A percentile compares a stretch with the other conserved stretches of the same genome.
phyloP scores from a whole-genome alignment of 2,113 vertebrate genomes.

The Nematolebias whitei region DNA sequence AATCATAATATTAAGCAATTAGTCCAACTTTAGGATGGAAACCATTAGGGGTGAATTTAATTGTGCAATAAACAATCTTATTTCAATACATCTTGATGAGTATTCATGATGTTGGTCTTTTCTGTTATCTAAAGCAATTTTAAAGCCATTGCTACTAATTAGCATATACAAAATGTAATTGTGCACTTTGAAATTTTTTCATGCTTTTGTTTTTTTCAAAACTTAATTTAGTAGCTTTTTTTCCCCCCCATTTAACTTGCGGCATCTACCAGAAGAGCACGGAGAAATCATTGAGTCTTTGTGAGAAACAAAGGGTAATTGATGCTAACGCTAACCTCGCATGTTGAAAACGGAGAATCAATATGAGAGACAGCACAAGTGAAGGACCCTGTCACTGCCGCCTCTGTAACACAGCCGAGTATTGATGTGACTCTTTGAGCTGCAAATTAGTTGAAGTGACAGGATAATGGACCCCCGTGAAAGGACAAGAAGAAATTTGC shows the following conservation, averaged over 20 bases:
- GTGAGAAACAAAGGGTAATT: constrained; percentile 65
- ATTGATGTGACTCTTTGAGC: constrained; percentile 72
- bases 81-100: background rate
- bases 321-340: constrained; percentile 55
- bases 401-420: constrained; percentile 48
- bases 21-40: background rate
- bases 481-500: constrained; percentile 39
- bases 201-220: background rate
- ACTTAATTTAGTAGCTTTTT: constrained; percentile 5
- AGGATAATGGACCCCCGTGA: constrained; percentile 60
- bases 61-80: background rate
- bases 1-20: too few species aligned
- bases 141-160: background rate
- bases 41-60: background rate
- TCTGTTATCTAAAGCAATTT: background rate
- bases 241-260: constrained; percentile 30
- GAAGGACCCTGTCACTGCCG: constrained; percentile 45
- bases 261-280: background rate
- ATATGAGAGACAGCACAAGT: constrained; percentile 45
- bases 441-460: constrained; percentile 72
- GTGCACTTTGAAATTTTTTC: constrained; percentile 1
- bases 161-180: background rate
- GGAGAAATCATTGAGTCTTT: constrained; percentile 44
- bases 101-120: background rate
- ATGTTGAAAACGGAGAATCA: constrained; percentile 48